Evolutionary conservation across 2,888 invertebrate genomes (phyloP), one percentile per base, ranked within the genome.

Genomic region (Opisthograptis luteolata): DNA sequence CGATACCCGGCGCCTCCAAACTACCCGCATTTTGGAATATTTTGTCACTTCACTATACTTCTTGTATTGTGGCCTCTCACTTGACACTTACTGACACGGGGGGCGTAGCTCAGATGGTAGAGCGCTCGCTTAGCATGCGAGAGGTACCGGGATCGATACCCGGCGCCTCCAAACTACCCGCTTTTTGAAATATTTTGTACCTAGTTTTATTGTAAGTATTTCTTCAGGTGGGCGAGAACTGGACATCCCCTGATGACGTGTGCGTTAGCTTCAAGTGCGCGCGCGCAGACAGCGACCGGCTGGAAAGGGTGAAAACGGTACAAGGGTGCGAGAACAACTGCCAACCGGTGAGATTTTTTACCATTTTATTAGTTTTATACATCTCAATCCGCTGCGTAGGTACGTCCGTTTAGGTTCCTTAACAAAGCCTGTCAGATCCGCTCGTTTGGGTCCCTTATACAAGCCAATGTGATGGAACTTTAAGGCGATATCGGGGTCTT

Each of bases 81-180:
- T 25, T 10, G 10, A 8, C n/a, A 8, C n/a, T 1, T n/a, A 17
- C 9, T 32, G 15, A 7, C 10, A 32, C 15, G 20, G 59, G 60
- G 60, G 62, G 62, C 63, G 63, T 61, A 63, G 63, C 62, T 64
- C 64, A 91, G 90, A 90, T 90, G 91, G 91, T 90, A 91, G 90
- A 90, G 90, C 89, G 91, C 90, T 90, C 91, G 89, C 90, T 91
- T 90, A 90, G 89, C 89, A 91, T 90, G 90, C 78, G 89, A 90
- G 90, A 90, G 87, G 91, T 90, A 90, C 89, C 87, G 89, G 74
- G 74, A 75, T 74, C 72, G 72, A 74, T 72, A 72, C 73, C 72
- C 72, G 70, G 73, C 73, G 73, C 73, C 73, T 73, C 73, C 73
- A 73, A n/a, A n/a, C n/a, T n/a, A n/a, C n/a, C n/a, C n/a, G n/a